Base-by-base conservation (phyloP, 2,113 vertebrate genomes). In the Pardalotus punctatus region DNA sequence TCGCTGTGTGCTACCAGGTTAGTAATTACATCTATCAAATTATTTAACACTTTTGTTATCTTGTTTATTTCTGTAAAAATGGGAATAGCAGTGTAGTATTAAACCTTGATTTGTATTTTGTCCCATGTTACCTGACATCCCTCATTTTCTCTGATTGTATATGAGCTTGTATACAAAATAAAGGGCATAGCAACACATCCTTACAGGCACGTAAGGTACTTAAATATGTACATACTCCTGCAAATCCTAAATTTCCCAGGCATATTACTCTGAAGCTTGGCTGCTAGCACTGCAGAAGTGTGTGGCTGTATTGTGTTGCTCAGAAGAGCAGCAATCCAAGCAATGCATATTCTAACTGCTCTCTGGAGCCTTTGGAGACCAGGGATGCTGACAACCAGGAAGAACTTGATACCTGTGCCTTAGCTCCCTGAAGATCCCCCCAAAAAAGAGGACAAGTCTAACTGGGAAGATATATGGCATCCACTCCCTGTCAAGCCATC, bases 21-120 rank as follows among this genome's bases (percentile, higher is more conserved):
- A 70, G 60, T 65, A 81, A 88, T 78, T 40, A 62, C 81, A 86
- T 47, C 81, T 54, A 43, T 83, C 50, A 81, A 31, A 61, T 53
- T 91, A 83, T 77, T 83, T 96, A 72, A 88, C 69, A 70, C 27
- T 43, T 88, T 88, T 77, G 31, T 66, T 82, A 14, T 12, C 8
- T 60, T 53, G 72, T 72, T 86, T 86, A 53, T 62, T 66, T 92
- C 54, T 86, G 28, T 48, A 50, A 71, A 94, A 96, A 72, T 82
- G 54, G 28, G 72, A 95, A 88, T 58, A 76, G 50, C 10, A 92
- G 33, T 56, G 53, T 72, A 14, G 36, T 78, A 67, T 82, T 96
- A 90, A 94, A 81, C 25, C 53, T 82, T 40, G 29, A 33, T 47
- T 79, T 93, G 8, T 61, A 24, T 65, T 97, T 81, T 86, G 22